phyloP scores from a whole-genome alignment of 2,113 vertebrate genomes.

The Fregetta grallaria region DNA sequence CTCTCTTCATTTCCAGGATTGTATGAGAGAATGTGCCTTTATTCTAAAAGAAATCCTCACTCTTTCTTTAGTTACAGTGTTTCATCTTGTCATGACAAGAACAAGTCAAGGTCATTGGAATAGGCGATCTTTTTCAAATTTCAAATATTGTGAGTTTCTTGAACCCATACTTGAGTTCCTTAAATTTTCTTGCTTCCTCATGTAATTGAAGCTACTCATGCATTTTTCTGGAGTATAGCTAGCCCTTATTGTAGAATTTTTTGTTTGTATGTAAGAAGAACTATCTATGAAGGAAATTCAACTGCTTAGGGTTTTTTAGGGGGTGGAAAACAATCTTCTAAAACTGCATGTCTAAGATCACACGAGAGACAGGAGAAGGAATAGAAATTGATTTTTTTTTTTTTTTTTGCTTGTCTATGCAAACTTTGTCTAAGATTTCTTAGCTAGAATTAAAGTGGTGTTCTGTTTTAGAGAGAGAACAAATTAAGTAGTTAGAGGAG shows the following conservation, averaged over 20 bases:
- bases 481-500: neutral
- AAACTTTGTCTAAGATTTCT: neutral
- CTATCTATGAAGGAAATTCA: neutral
- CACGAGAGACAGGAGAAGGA: neutral
- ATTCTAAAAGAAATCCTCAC: neutral
- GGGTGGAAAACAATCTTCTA: neutral
- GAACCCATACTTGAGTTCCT: neutral
- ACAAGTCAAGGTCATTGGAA: neutral
- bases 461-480: neutral
- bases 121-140: neutral
- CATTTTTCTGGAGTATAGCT: neutral
- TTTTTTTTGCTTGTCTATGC: neutral
- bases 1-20: neutral
- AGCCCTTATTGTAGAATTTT: neutral
- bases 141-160: neutral
- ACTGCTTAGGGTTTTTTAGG: neutral
- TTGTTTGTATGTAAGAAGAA: neutral
- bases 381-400: neutral
- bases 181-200: neutral
- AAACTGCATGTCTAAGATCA: neutral
- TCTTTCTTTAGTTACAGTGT: neutral
- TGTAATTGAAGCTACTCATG: neutral
- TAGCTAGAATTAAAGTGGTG: neutral
- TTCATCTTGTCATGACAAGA: neutral
- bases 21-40: neutral